phyloP scores from a whole-genome alignment of 1,140 invertebrate species.

The Ceratoteleas bidentatus region DNA sequence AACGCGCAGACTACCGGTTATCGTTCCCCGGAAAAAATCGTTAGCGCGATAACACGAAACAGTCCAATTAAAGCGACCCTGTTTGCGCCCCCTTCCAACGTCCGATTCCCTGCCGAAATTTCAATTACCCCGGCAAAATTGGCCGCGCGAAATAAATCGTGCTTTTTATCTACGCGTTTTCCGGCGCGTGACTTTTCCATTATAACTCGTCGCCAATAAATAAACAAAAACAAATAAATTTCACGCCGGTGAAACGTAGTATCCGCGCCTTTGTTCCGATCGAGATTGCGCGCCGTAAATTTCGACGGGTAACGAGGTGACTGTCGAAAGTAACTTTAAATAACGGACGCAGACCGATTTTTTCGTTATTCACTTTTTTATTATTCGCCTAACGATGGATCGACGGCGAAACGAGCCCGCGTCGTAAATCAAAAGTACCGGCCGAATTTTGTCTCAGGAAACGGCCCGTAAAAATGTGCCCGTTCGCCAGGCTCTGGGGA shows the following conservation, averaged over 20 bases:
- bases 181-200: conserved; percentile 58
- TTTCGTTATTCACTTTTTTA: conserved; percentile 63
- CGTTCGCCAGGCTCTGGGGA: no score
- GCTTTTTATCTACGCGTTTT: conserved; percentile 53
- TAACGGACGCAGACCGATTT: conserved; percentile 71
- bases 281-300: conserved; percentile 76
- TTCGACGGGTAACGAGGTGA: conserved; percentile 78
- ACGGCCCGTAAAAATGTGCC: conserved; percentile 11
- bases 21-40: no score
- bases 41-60: not conserved
- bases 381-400: conserved; percentile 68
- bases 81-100: no score
- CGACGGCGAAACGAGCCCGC: conserved; percentile 64
- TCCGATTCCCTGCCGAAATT: conserved; percentile 8
- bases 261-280: conserved; percentile 69
- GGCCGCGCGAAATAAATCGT: conserved; percentile 41
- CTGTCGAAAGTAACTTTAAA: conserved; percentile 79
- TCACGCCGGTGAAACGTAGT: conserved; percentile 45
- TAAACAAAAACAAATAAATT: conserved; percentile 63
- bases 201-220: conserved; percentile 55
- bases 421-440: conserved; percentile 75
- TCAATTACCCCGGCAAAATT: conserved; percentile 33
- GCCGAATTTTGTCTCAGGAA: conserved; percentile 62
- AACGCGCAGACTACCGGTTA: no score
- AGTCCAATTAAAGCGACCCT: not conserved